Percentiles rank a stretch among this genome's conserved stretches.
phyloP scores from a whole-genome alignment of 1,140 invertebrate genomes.

The Bombus affinis region DNA sequence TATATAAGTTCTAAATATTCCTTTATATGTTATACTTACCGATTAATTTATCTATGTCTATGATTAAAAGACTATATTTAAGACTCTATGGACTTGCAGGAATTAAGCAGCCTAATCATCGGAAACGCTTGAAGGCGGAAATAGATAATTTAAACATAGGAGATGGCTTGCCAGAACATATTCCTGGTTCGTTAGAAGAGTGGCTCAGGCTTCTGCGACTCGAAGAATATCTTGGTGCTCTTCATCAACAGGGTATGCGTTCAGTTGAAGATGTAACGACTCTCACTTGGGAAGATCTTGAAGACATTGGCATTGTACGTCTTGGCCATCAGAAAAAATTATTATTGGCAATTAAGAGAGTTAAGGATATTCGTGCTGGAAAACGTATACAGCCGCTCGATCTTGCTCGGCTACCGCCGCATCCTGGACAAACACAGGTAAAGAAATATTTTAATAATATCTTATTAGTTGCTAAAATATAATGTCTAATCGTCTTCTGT shows the following conservation, averaged over 20 bases:
- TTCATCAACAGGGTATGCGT: constrained; percentile 96
- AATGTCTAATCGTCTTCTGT: not conserved
- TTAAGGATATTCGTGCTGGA: constrained; percentile 96
- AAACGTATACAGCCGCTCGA: constrained; percentile 88
- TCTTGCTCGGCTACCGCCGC: constrained; percentile 84
- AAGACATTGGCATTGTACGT: constrained; percentile 98
- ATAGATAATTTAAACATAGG: constrained; percentile 97
- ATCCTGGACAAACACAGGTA: constrained; percentile 82
- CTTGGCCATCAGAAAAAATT: constrained; percentile 99
- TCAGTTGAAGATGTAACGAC: constrained; percentile 96
- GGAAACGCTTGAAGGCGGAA: constrained; percentile 97
- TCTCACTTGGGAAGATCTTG: constrained; percentile 99
- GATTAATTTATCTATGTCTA: not conserved
- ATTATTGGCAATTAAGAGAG: constrained; percentile 96
- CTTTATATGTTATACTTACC: not conserved
- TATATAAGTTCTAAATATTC: not conserved
- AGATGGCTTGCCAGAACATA: constrained; percentile 96
- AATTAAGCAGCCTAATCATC: constrained; percentile 98
- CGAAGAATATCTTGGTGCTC: constrained; percentile 94
- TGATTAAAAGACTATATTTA: not conserved
- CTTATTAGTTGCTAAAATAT: not conserved
- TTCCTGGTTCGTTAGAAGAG: constrained; percentile 95
- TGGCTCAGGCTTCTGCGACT: constrained; percentile 95
- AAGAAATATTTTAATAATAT: not conserved
- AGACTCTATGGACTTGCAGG: constrained; percentile 63